Evolutionary conservation across 2,113 vertebrate genomes (phyloP).

Genomic region (Platichthys stellatus): DNA sequence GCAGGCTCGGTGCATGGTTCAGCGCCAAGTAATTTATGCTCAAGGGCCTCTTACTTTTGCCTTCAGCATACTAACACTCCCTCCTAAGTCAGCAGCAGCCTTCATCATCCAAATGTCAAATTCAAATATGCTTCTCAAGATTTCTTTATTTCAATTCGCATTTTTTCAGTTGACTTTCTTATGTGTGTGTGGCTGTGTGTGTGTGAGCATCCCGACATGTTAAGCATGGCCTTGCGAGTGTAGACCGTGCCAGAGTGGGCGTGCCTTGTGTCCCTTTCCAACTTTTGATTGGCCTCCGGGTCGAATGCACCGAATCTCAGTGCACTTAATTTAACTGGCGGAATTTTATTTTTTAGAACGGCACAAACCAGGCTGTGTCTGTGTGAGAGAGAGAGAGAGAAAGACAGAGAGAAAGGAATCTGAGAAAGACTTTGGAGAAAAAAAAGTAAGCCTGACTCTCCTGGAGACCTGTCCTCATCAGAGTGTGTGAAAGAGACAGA

Average conservation of each 20-base stretch:
- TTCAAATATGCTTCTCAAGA: not conserved
- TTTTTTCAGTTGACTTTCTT: constrained; percentile 15
- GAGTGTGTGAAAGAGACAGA: not conserved
- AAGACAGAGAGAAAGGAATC: constrained; percentile 15
- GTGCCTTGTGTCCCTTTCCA: constrained; percentile 27
- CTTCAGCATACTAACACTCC: constrained; percentile 11
- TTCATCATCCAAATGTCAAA: not conserved
- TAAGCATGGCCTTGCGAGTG: constrained; percentile 36
- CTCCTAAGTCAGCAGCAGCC: not conserved
- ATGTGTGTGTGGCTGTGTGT: not conserved
- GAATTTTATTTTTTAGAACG: constrained; percentile 80
- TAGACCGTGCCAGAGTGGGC: constrained; percentile 25
- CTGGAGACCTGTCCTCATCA: constrained; percentile 18
- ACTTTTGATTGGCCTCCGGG: constrained; percentile 50
- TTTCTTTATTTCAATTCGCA: constrained; percentile 13
- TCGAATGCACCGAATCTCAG: constrained; percentile 54
- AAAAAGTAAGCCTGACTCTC: no score
- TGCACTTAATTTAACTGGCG: constrained; percentile 77
- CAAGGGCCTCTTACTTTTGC: constrained; percentile 17
- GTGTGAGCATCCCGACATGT: constrained; percentile 26
- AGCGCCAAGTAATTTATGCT: constrained; percentile 9
- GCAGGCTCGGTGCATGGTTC: constrained; percentile 23
- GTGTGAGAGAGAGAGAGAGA: constrained; percentile 7
- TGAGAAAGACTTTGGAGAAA: not conserved
- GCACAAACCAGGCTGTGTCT: constrained; percentile 45